Conservation (phyloP, 2,113 vertebrate species). For the Beaufortia kweichowensis region DNA sequence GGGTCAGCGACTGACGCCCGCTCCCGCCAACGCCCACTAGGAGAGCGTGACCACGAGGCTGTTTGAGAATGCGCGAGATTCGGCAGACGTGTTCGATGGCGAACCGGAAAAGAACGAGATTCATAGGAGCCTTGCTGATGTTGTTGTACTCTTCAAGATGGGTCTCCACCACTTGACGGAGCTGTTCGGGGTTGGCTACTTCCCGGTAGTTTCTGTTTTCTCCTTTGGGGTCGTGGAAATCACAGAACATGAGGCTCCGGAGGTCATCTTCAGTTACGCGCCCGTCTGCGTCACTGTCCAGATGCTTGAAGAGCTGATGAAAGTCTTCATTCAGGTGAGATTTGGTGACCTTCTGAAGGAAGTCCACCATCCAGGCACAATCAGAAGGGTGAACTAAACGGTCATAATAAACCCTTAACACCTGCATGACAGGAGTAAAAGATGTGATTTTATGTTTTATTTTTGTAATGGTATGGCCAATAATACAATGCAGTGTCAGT, state of each 20-base stretch:
- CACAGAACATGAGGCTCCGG: conserved; percentile 89
- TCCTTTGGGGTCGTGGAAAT: conserved; percentile 85
- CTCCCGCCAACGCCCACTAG: conserved; percentile 90
- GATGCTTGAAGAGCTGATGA: conserved; percentile 78
- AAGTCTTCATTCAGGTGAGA: conserved; percentile 80
- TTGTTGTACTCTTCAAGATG: conserved; percentile 89
- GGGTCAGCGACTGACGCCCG: conserved; percentile 86
- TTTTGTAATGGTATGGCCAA: neutral
- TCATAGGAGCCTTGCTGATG: conserved; percentile 86
- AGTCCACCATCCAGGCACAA: conserved; percentile 79
- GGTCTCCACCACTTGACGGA: conserved; percentile 78
- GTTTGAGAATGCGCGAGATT: conserved; percentile 87
- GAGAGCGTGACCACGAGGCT: conserved; percentile 86
- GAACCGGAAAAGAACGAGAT: conserved; percentile 87
- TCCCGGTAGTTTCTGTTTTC: conserved; percentile 85
- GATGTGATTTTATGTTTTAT: conserved; percentile 7
- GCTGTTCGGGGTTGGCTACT: conserved; percentile 70
- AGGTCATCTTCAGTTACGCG: conserved; percentile 85
- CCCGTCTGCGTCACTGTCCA: conserved; percentile 81
- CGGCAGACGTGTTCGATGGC: conserved; percentile 89
- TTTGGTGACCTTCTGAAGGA: conserved; percentile 73
- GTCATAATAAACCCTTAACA: conserved; percentile 89
- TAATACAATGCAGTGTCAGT: neutral
- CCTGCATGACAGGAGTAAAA: conserved; percentile 66
- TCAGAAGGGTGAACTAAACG: conserved; percentile 84